A percentile compares a stretch with the other conserved stretches of the same genome.
phyloP scores from a whole-genome alignment of 1,140 invertebrate species.

The Araneus ventricosus region DNA sequence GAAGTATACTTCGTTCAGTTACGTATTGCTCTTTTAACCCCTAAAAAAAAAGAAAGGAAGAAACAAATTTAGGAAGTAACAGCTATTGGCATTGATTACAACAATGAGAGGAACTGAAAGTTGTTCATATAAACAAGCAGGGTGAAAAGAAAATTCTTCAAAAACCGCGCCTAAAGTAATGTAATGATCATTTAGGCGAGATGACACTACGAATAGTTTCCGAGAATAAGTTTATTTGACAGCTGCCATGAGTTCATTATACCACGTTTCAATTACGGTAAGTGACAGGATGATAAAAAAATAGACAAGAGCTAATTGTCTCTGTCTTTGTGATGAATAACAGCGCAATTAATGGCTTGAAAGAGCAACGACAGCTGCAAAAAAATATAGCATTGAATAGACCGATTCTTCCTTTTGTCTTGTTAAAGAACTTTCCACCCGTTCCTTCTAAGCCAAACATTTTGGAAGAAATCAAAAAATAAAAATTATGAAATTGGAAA shows the following conservation, averaged over 20 bases:
- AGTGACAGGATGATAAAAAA: conserved; percentile 49
- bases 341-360: conserved; percentile 7
- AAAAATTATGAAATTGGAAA: no score
- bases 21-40: no score
- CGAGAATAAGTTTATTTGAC: conserved; percentile 18
- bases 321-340: conserved; percentile 47
- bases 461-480: no score
- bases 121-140: no score
- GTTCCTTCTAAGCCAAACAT: no score
- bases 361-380: conserved; percentile 9
- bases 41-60: no score
- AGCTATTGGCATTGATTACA: no score
- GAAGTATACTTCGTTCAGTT: no score
- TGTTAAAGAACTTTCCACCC: no score
- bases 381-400: not conserved
- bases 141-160: not conserved
- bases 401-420: no score
- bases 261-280: conserved; percentile 66
- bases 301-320: conserved; percentile 50
- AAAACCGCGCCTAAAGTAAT: not conserved
- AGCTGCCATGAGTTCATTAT: conserved; percentile 53
- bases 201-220: not conserved
- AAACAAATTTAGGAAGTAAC: no score
- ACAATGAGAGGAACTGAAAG: no score
- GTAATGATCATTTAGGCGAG: not conserved